Conservation (phyloP, 2,113 vertebrate species). For the Porphyrio hochstetteri region DNA sequence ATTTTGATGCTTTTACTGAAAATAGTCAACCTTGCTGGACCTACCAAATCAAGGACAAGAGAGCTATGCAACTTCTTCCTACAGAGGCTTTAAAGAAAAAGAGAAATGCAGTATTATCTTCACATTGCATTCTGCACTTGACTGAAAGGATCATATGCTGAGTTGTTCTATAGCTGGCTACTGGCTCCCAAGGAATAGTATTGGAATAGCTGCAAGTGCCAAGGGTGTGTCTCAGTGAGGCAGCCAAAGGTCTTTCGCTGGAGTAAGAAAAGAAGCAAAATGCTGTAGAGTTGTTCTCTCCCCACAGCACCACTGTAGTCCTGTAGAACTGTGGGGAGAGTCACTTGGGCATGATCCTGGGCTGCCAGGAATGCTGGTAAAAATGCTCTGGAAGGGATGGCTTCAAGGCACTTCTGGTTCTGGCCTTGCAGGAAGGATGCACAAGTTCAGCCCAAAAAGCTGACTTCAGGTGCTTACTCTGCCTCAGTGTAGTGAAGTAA, state of each 20-base stretch:
- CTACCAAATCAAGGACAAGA: not conserved
- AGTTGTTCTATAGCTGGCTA: not conserved
- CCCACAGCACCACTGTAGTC: not conserved
- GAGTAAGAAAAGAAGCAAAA: not conserved
- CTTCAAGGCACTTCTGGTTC: not conserved
- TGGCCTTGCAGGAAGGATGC: not conserved
- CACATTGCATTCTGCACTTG: not conserved
- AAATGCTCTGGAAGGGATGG: not conserved
- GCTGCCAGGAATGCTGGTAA: not conserved
- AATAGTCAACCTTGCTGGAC: not conserved
- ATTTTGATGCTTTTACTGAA: not conserved
- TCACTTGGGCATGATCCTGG: accelerated
- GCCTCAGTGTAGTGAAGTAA: not conserved
- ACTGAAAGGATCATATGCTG: not conserved
- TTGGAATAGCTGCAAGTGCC: not conserved
- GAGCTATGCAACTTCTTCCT: not conserved
- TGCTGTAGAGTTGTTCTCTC: not conserved
- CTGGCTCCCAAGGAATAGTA: not conserved
- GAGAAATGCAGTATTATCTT: not conserved
- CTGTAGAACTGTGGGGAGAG: accelerated
- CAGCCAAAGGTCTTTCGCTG: not conserved
- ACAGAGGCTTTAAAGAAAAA: not conserved
- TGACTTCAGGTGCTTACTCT: not conserved
- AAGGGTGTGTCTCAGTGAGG: not conserved
- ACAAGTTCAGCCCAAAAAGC: not conserved